phyloP scores from a whole-genome alignment of 1,140 invertebrate genomes.

The Choristoneura fumiferana region DNA sequence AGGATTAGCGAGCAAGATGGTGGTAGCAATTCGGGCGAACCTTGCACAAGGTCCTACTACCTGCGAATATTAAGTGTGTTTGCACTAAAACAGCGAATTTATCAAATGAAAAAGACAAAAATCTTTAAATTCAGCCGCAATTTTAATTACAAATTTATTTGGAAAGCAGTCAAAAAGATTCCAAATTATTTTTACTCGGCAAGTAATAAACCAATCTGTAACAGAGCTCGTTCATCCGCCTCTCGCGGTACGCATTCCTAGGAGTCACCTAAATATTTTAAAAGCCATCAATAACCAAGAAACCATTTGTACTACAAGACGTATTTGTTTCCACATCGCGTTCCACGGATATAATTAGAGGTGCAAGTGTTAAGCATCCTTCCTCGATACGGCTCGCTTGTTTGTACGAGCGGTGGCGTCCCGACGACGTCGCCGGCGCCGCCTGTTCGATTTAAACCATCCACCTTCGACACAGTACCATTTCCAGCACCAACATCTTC shows the following conservation, averaged over 20 bases:
- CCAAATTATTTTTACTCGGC: too few relatives aligned
- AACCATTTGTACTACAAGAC: slow-evolving; percentile 36
- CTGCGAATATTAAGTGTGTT: too few relatives aligned
- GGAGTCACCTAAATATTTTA: slow-evolving; percentile 10
- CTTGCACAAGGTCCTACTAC: too few relatives aligned
- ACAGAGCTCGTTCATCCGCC: background rate
- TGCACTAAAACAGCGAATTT: too few relatives aligned
- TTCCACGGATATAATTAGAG: slow-evolving; percentile 70
- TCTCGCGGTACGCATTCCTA: background rate
- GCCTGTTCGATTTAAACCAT: slow-evolving; percentile 57
- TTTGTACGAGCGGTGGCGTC: slow-evolving; percentile 59
- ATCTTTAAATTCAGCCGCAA: too few relatives aligned
- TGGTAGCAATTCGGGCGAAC: too few relatives aligned
- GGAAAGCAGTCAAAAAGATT: too few relatives aligned
- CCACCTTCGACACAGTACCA: slow-evolving; percentile 38
- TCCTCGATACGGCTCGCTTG: slow-evolving; percentile 64
- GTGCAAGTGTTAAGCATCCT: slow-evolving; percentile 72
- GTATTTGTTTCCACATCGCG: slow-evolving; percentile 61
- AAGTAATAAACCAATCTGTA: too few relatives aligned
- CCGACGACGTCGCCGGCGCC: slow-evolving; percentile 64
- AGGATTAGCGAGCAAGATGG: too few relatives aligned
- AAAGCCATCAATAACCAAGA: slow-evolving; percentile 30
- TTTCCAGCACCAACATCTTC: slow-evolving; percentile 25
- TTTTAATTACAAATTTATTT: too few relatives aligned
- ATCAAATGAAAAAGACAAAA: too few relatives aligned